phyloP scores from a whole-genome alignment of 1,140 invertebrate species.

The Oscheius sp. region DNA sequence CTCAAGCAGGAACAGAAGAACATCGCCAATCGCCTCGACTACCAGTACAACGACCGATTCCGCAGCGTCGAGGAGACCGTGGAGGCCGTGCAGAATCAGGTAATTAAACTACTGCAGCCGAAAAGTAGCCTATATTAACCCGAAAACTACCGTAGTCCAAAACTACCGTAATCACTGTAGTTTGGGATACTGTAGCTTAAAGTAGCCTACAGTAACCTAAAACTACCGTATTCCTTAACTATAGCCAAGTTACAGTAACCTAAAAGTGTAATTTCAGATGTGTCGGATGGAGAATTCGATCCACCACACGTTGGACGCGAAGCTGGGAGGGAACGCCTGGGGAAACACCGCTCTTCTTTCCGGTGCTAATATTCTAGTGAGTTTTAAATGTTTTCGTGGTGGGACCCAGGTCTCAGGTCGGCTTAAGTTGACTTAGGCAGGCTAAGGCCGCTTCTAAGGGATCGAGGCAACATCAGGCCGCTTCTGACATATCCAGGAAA shows the following conservation, averaged over 20 bases:
- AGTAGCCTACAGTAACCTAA: too few relatives aligned
- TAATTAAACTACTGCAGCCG: neutral
- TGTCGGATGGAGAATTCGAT: constrained; percentile 29
- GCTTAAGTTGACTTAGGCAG: too few relatives aligned
- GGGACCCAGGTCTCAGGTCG: too few relatives aligned
- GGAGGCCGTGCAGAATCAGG: constrained; percentile 30
- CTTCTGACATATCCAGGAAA: too few relatives aligned
- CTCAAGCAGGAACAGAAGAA: constrained; percentile 30
- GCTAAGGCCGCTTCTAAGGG: too few relatives aligned
- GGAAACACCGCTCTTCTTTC: constrained; percentile 14
- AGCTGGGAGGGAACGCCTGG: constrained; percentile 16
- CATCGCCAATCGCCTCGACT: constrained; percentile 28
- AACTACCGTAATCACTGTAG: too few relatives aligned
- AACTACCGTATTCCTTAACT: neutral
- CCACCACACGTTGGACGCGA: constrained; percentile 6
- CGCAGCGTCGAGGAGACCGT: constrained; percentile 28
- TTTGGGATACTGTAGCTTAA: too few relatives aligned
- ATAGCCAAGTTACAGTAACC: neutral
- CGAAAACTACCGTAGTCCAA: neutral
- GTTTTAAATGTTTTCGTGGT: too few relatives aligned
- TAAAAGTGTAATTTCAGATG: constrained; percentile 17
- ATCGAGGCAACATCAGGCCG: too few relatives aligned
- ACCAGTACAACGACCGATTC: constrained; percentile 38
- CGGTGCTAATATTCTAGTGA: constrained; percentile 25
- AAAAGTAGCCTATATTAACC: neutral